phyloP scores from a whole-genome alignment of 2,797 vertebrate genomes.

The Leptodactylus fallax region DNA sequence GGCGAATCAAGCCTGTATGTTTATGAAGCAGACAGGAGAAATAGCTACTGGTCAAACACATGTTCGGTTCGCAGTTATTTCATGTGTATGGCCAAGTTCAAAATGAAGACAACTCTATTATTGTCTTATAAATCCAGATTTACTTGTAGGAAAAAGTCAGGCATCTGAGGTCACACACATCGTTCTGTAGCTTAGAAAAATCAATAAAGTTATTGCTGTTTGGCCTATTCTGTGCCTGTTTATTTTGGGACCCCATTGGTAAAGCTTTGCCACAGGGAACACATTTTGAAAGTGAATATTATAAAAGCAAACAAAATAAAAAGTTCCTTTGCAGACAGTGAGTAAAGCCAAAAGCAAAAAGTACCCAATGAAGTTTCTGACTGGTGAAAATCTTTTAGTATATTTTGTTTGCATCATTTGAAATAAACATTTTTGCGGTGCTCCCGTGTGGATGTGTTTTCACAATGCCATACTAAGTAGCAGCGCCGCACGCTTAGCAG shows the following conservation, averaged over 20 bases:
- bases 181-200: background rate
- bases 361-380: background rate
- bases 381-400: background rate
- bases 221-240: background rate
- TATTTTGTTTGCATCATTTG: constrained; percentile 33
- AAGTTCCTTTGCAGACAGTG: background rate
- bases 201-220: background rate
- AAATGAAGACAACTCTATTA: no score
- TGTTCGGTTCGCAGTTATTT: background rate
- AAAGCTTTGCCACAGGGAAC: background rate
- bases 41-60: background rate
- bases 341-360: background rate
- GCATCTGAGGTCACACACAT: background rate
- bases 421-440: constrained; percentile 28
- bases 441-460: constrained; percentile 33
- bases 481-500: constrained; percentile 29
- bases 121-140: background rate
- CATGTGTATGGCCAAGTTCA: background rate
- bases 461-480: constrained; percentile 45
- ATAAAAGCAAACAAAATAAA: background rate
- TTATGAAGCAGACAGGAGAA: background rate
- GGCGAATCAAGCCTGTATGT: no score
- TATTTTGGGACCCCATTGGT: background rate
- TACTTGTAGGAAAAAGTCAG: background rate
- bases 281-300: background rate